A percentile compares a stretch with the other conserved stretches of the same genome.
phyloP scores from a whole-genome alignment of 2,888 invertebrate genomes.

The Dynastes grantii region DNA sequence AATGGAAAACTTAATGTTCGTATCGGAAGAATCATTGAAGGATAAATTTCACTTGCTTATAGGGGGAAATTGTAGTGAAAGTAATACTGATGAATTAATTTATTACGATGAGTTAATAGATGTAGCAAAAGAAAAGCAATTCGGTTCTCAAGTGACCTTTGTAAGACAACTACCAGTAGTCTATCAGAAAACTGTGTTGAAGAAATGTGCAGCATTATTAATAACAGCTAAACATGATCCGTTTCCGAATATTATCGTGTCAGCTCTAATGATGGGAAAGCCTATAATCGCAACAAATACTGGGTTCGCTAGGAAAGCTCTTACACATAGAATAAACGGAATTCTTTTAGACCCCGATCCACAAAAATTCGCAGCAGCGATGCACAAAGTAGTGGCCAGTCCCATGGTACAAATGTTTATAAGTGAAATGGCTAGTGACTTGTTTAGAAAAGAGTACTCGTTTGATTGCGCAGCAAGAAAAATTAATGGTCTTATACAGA shows the following conservation, averaged over 20 bases:
- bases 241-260: slow-evolving; percentile 63
- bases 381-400: slow-evolving; percentile 64
- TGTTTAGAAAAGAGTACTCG: slow-evolving; percentile 62
- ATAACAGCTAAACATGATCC: slow-evolving; percentile 64
- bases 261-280: slow-evolving; percentile 64
- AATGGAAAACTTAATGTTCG: slow-evolving; percentile 63
- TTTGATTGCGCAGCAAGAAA: slow-evolving; percentile 62
- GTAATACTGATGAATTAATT: slow-evolving; percentile 59
- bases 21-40: slow-evolving; percentile 60
- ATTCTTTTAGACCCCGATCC: slow-evolving; percentile 65
- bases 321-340: slow-evolving; percentile 64
- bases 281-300: slow-evolving; percentile 65
- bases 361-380: slow-evolving; percentile 63
- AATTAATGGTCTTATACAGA: slow-evolving; percentile 55
- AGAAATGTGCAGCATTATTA: slow-evolving; percentile 63
- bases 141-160: slow-evolving; percentile 65
- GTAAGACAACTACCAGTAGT: slow-evolving; percentile 64
- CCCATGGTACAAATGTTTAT: slow-evolving; percentile 65
- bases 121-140: slow-evolving; percentile 61
- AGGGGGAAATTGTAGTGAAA: slow-evolving; percentile 63
- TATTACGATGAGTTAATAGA: slow-evolving; percentile 64
- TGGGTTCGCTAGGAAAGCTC: slow-evolving; percentile 63
- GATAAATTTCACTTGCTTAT: slow-evolving; percentile 65
- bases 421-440: slow-evolving; percentile 65
- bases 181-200: slow-evolving; percentile 66